Conservation (phyloP, 2,113 vertebrate genomes). For the Pogonocichla stellata region DNA sequence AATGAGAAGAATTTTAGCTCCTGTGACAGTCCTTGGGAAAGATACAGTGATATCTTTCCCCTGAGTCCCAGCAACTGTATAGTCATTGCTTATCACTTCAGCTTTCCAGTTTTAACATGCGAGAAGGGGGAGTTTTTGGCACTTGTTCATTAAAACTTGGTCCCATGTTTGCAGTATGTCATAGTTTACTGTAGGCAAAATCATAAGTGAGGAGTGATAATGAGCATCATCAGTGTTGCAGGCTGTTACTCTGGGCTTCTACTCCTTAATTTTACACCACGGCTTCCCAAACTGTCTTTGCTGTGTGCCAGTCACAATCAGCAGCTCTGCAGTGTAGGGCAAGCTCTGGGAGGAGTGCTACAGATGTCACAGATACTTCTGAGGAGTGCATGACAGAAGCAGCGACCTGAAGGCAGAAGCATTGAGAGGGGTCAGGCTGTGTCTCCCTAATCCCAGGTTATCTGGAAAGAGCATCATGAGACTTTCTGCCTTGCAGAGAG, state of each 20-base stretch:
- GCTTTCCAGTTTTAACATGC: neutral
- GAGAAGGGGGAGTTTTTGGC: neutral
- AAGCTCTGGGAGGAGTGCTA: neutral
- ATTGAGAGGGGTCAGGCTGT: neutral
- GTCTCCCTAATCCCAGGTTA: neutral
- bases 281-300: neutral
- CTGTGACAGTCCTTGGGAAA: neutral
- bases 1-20: neutral
- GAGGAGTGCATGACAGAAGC: neutral
- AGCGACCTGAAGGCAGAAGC: neutral
- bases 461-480: neutral
- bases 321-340: neutral
- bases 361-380: neutral
- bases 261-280: neutral
- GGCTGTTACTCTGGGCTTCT: neutral
- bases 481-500: neutral
- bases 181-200: constrained; percentile 23
- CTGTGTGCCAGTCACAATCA: neutral
- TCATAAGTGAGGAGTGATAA: neutral
- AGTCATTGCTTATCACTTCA: neutral
- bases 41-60: neutral
- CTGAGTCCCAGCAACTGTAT: neutral
- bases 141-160: neutral
- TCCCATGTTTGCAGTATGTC: neutral
- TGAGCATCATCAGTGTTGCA: neutral